phyloP scores from a whole-genome alignment of 1,140 invertebrate genomes.

The silkworm (Bombyx mori) region DNA sequence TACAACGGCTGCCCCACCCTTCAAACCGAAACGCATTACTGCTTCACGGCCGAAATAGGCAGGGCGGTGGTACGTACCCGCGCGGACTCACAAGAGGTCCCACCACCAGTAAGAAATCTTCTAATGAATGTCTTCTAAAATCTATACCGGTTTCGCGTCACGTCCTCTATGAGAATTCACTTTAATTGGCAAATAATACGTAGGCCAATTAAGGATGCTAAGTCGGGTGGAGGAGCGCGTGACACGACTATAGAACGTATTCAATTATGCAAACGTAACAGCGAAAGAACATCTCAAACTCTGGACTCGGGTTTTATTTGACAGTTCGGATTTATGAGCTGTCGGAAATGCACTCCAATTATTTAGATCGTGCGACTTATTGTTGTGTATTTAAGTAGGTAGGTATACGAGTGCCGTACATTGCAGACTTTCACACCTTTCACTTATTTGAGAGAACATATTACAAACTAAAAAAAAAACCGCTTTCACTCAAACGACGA shows the following conservation, averaged over 20 bases:
- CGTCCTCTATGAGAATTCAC: constrained; percentile 68
- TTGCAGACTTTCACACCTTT: constrained; percentile 34
- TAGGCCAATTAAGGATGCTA: constrained; percentile 70
- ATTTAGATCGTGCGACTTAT: background rate
- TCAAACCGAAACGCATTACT: too few species aligned
- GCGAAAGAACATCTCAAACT: constrained; percentile 50
- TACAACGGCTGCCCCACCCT: too few species aligned
- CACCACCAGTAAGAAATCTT: too few species aligned
- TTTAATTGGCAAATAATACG: constrained; percentile 73
- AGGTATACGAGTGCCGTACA: constrained; percentile 8
- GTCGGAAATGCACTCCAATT: constrained; percentile 2
- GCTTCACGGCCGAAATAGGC: too few species aligned
- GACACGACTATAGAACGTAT: constrained; percentile 61
- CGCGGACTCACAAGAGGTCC: too few species aligned
- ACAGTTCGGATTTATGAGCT: constrained; percentile 20
- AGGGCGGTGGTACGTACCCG: too few species aligned
- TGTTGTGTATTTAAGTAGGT: background rate
- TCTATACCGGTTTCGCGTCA: constrained; percentile 57
- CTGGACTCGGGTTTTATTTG: constrained; percentile 29
- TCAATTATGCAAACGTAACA: constrained; percentile 66
- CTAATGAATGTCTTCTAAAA: too few species aligned
- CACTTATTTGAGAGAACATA: constrained; percentile 16
- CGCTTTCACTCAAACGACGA: constrained; percentile 25
- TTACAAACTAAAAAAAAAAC: constrained; percentile 7
- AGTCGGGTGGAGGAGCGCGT: constrained; percentile 65